Base-by-base conservation (phyloP, 35 echinoderm and acorn worm genomes). In the Ophiothrix spiculata region DNA sequence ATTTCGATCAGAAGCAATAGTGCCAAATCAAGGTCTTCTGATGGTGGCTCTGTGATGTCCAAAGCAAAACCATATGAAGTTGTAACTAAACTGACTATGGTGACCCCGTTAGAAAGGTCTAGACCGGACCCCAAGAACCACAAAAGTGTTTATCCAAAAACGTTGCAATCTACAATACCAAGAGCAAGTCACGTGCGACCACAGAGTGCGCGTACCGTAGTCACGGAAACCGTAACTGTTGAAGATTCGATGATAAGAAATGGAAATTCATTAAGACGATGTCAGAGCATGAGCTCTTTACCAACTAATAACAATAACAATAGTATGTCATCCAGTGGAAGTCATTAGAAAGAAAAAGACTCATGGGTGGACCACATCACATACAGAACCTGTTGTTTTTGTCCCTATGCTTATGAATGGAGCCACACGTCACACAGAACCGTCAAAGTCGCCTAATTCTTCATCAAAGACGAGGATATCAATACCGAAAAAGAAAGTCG, bases 401-500 rank as follows among this genome's bases (percentile, higher is more conserved):
- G 46, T 87, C 12, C 96, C 96, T 13, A 94, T 99, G 96, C 88
- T 94, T 78, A 99, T 99, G 82, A 79, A 88, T 33, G 85, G 93
- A 19, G 42, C 34, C 0, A 86, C n/a, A n/a, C n/a, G 92, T 10
- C 73, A 39, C 10, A 81, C 74, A 8, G 89, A 86, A 80, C 64
- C 84, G 0, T 39, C 19, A 31, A 45, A 74, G 54, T 23, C 49
- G 32, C 11, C 35, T 35, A 35, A 54, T 83, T 40, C 28, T 37
- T 13, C n/a, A 54, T 36, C 38, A 64, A 23, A 77, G 78, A 54
- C 56, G 31, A 31, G 39, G 77, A 41, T 75, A 28, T 40, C 8
- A 15, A 33, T 39, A 35, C 83, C 36, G 32, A 74, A 75, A 12
- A 37, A 46, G n/a, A 77, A 69, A 11, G 92, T 99, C 45, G 81